phyloP scores from a whole-genome alignment of 2,888 invertebrate genomes.

The Electrophaes corylata region DNA sequence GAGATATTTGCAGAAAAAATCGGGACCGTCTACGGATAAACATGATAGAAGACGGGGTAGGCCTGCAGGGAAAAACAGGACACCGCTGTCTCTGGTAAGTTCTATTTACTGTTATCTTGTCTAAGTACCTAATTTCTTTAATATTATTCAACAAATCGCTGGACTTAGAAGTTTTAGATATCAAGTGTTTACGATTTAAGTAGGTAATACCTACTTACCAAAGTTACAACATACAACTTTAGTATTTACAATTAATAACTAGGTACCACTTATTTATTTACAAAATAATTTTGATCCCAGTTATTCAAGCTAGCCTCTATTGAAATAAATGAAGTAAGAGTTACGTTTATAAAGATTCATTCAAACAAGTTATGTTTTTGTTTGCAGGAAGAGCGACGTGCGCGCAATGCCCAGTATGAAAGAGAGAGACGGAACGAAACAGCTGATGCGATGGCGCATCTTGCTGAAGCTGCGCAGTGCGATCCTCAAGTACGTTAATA shows the following conservation, averaged over 20 bases:
- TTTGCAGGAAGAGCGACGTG: slow-evolving; percentile 53
- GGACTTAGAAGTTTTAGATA: too few relatives aligned
- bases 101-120: background rate
- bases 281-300: background rate
- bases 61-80: slow-evolving; percentile 53
- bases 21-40: slow-evolving; percentile 22
- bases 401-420: slow-evolving; percentile 60
- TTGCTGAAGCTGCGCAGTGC: slow-evolving; percentile 49
- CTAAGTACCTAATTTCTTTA: too few relatives aligned
- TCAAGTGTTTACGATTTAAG: too few relatives aligned
- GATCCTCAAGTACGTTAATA: slow-evolving; percentile 44
- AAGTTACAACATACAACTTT: too few relatives aligned
- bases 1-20: slow-evolving; percentile 20
- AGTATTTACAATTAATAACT: too few relatives aligned
- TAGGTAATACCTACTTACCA: too few relatives aligned
- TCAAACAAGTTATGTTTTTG: slow-evolving; percentile 5
- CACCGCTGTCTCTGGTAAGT: slow-evolving; percentile 53
- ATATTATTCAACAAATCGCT: too few relatives aligned
- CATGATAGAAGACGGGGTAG: slow-evolving; percentile 49
- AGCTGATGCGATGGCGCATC: slow-evolving; percentile 48
- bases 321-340: background rate
- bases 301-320: too few relatives aligned
- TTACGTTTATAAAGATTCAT: background rate
- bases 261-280: too few relatives aligned
- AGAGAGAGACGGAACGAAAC: slow-evolving; percentile 54